phyloP scores from a whole-genome alignment of 2,797 vertebrate species.

The Dicrostonyx torquatus region DNA sequence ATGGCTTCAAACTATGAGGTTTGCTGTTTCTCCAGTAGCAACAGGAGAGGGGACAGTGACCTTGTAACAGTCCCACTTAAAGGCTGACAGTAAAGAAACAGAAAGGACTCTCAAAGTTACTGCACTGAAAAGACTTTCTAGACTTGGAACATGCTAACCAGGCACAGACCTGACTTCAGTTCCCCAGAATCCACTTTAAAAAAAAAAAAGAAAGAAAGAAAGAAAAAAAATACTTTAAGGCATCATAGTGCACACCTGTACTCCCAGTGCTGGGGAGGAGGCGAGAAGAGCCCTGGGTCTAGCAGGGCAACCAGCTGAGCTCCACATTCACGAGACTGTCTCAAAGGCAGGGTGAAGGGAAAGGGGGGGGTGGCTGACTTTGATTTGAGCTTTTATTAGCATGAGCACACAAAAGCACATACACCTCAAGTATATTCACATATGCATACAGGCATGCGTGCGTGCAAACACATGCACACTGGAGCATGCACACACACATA shows the following conservation, averaged over 20 bases:
- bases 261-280: not conserved
- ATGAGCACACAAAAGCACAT: not conserved
- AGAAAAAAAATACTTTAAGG: not conserved
- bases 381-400: not conserved
- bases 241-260: not conserved
- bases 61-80: not conserved
- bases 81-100: not conserved
- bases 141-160: not conserved
- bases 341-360: not conserved
- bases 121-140: not conserved
- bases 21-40: not conserved
- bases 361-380: not conserved
- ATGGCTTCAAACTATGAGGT: not conserved
- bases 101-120: not conserved
- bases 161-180: not conserved
- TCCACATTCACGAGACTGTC: too few relatives aligned
- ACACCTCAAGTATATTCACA: not conserved
- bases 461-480: not conserved
- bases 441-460: not conserved
- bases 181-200: not conserved
- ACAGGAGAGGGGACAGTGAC: not conserved
- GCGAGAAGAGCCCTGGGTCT: not conserved
- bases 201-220: not conserved
- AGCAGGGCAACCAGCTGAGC: too few relatives aligned
- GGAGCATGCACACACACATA: not conserved